These are phyloP conservation scores for Scylla paramamosain DNA, from an alignment of 1,140 invertebrate genomes.

Conservation along the genomic window DNA sequence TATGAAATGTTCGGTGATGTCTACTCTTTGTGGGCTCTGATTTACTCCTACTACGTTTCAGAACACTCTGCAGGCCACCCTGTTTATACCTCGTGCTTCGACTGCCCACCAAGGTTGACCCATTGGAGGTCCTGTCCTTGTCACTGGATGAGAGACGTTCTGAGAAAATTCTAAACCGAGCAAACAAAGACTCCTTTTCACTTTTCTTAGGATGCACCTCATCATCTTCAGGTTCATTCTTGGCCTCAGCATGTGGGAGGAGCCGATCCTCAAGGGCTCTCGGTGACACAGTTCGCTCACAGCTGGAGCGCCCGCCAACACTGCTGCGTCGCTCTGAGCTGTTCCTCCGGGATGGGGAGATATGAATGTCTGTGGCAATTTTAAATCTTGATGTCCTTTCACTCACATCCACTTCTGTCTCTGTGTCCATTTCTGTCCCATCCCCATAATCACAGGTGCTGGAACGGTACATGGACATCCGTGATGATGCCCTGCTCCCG, in stretches of 20 bases:
- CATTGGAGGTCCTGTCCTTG: constrained; percentile 61
- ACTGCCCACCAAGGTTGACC: constrained; percentile 56
- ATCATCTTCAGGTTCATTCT: constrained; percentile 49
- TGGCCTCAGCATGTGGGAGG: constrained; percentile 60
- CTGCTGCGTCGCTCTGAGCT: constrained; percentile 68
- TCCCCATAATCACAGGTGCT: constrained; percentile 62
- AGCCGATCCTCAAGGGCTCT: constrained; percentile 68
- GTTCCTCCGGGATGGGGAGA: constrained; percentile 62
- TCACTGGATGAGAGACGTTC: constrained; percentile 67
- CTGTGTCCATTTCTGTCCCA: constrained; percentile 58
- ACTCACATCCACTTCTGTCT: constrained; percentile 87
- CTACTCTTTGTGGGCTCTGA: constrained; percentile 61
- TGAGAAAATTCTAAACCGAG: constrained; percentile 66
- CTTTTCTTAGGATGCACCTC: constrained; percentile 49
- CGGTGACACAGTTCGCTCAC: constrained; percentile 67
- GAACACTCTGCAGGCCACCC: constrained; percentile 64
- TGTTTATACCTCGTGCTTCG: constrained; percentile 66
- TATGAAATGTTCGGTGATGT: constrained; percentile 67
- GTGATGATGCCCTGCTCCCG: constrained; percentile 71
- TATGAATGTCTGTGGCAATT: constrained; percentile 81
- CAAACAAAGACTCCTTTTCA: constrained; percentile 69
- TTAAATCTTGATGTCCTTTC: constrained; percentile 86
- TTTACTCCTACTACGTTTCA: constrained; percentile 71
- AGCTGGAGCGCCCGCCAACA: constrained; percentile 54
- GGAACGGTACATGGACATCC: constrained; percentile 59